phyloP scores from a whole-genome alignment of 2,888 invertebrate species.

The Tenthredo mesomela region DNA sequence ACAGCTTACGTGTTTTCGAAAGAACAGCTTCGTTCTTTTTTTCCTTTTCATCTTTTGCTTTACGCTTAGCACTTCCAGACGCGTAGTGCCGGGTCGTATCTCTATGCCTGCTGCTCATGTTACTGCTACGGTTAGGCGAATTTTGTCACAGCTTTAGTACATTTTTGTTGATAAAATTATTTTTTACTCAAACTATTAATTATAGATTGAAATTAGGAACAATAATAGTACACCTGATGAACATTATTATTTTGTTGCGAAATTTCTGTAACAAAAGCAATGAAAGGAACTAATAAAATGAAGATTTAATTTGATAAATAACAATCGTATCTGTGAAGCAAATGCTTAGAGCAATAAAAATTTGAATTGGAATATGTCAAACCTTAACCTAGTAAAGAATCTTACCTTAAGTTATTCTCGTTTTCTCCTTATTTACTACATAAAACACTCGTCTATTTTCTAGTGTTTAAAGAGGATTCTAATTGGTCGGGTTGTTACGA shows the following conservation, averaged over 20 bases:
- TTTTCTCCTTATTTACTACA: background rate
- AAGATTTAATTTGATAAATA: too few relatives aligned
- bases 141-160: background rate
- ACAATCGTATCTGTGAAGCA: too few relatives aligned
- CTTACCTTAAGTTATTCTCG: background rate
- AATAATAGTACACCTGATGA: background rate
- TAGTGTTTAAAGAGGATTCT: too few relatives aligned
- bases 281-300: too few relatives aligned
- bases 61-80: conserved; percentile 49
- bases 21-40: conserved; percentile 48
- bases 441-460: background rate
- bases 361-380: too few relatives aligned
- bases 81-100: conserved; percentile 50
- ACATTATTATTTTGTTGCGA: too few relatives aligned
- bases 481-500: too few relatives aligned
- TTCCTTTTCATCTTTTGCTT: conserved; percentile 46
- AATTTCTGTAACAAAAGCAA: too few relatives aligned
- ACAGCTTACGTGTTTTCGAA: conserved; percentile 49
- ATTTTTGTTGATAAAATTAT: background rate
- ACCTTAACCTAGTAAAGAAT: background rate
- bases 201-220: background rate
- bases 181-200: background rate
- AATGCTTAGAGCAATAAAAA: too few relatives aligned
- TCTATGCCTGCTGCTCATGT: conserved; percentile 51
- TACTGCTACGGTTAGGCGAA: background rate